Conservation (phyloP, 1,140 invertebrate species). For the Tetramorium simillimum region DNA sequence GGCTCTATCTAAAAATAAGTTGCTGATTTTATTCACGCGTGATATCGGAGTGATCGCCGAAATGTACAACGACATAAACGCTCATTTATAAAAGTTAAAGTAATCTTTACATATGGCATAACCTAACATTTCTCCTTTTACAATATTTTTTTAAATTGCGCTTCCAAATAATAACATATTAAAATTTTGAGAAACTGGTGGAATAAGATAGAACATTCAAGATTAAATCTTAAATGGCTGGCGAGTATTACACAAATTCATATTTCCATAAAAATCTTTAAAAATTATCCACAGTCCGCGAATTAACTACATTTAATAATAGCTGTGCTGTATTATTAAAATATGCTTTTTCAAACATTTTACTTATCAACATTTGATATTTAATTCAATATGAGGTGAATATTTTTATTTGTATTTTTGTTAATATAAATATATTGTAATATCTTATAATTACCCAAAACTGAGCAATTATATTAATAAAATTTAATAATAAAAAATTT, state of each 20-base stretch:
- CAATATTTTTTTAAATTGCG: neutral
- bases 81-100: neutral
- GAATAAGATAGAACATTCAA: neutral
- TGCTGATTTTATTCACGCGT: constrained; percentile 13
- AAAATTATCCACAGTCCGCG: neutral
- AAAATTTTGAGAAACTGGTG: neutral
- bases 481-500: neutral
- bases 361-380: neutral
- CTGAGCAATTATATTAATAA: neutral
- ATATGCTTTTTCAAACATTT: neutral
- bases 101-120: neutral
- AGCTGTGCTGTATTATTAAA: neutral
- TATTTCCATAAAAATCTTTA: neutral
- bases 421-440: neutral
- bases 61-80: neutral
- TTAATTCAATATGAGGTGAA: neutral
- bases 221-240: neutral
- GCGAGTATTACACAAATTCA: neutral
- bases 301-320: neutral
- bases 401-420: neutral
- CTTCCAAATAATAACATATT: constrained; percentile 6
- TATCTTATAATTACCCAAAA: neutral
- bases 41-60: neutral
- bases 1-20: neutral
- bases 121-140: neutral